These are phyloP conservation scores for Abscondita cerata DNA, from an alignment of 2,888 invertebrate genomes.

Conservation along the genomic window DNA sequence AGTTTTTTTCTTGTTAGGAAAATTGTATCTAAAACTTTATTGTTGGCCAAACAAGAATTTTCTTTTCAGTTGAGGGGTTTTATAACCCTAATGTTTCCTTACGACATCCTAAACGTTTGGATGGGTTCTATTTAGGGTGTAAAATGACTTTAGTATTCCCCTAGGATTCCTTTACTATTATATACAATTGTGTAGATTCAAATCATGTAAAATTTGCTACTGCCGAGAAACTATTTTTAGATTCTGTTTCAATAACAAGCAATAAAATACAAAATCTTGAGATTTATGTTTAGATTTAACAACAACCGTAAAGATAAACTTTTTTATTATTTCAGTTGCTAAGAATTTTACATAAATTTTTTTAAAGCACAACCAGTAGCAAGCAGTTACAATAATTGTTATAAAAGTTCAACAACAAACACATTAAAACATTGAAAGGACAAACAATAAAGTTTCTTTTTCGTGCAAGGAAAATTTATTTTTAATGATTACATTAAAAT, in stretches of 20 bases:
- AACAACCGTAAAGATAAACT: too few relatives aligned
- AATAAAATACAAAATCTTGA: too few relatives aligned
- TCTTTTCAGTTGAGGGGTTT: constrained; percentile 24
- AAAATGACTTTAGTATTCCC: constrained; percentile 17
- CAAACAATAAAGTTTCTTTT: too few relatives aligned
- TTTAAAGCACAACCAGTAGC: too few relatives aligned
- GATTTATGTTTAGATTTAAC: too few relatives aligned
- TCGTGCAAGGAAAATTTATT: too few relatives aligned
- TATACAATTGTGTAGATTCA: constrained; percentile 3
- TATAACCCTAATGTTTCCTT: constrained; percentile 27
- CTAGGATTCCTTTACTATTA: constrained; percentile 2
- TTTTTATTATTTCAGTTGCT: too few relatives aligned
- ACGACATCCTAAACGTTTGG: constrained; percentile 18
- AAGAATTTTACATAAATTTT: too few relatives aligned
- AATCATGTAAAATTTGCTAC: constrained; percentile 1
- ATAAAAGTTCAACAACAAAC: too few relatives aligned
- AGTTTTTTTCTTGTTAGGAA: constrained; percentile 4
- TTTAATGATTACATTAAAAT: too few relatives aligned
- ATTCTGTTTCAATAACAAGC: background rate
- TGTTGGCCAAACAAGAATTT: constrained; percentile 16
- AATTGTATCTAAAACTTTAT: constrained; percentile 13
- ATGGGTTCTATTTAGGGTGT: constrained; percentile 14
- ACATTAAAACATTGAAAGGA: too few relatives aligned
- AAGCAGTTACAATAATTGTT: too few relatives aligned
- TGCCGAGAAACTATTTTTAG: background rate